Evolutionary conservation across 2,113 vertebrate species (phyloP).

Genomic region (Mionectes macconnelli): DNA sequence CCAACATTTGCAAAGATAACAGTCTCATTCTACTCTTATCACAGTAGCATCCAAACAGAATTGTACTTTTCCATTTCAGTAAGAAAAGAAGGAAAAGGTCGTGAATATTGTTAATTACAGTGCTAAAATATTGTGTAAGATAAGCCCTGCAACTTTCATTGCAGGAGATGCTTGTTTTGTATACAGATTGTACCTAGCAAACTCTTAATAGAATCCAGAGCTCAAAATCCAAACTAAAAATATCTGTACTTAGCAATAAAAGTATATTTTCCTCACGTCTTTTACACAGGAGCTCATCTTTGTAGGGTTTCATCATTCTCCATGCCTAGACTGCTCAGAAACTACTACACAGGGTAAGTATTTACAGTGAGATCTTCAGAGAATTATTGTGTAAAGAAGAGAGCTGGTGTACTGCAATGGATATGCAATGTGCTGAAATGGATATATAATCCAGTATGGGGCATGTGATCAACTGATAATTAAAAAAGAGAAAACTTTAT

Average conservation of each 20-base stretch:
- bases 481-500: constrained; percentile 1
- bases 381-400: constrained; percentile 27
- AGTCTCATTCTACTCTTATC: constrained; percentile 12
- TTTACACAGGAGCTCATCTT: not conserved
- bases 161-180: not conserved
- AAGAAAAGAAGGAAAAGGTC: constrained; percentile 2
- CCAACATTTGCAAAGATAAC: not conserved
- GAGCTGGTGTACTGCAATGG: not conserved
- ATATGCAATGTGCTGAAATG: no score
- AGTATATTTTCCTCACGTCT: not conserved
- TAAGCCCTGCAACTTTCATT: not conserved
- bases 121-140: not conserved
- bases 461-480: constrained; percentile 54
- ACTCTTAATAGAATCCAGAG: not conserved
- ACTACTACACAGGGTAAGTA: not conserved
- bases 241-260: not conserved
- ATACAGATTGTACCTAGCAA: not conserved
- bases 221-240: constrained; percentile 14
- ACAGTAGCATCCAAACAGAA: constrained; percentile 24
- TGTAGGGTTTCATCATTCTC: not conserved
- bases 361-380: not conserved
- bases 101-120: constrained; percentile 3
- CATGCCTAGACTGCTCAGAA: not conserved
- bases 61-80: not conserved
- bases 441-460: constrained; percentile 37